Evolutionary conservation across 1,140 invertebrate genomes (phyloP).

Genomic region (Galleria mellonella): DNA sequence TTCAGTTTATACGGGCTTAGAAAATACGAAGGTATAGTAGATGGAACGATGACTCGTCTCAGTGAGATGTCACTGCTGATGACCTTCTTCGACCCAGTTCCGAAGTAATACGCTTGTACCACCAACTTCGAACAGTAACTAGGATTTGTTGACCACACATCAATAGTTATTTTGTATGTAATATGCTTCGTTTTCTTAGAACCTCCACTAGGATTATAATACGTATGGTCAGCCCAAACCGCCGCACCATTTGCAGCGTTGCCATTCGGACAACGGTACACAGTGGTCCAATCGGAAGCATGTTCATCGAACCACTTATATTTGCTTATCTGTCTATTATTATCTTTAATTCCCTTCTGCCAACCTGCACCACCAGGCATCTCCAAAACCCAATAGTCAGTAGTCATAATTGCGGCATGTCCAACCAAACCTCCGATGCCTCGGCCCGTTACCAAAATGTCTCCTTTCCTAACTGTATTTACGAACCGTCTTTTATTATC

Average conservation of each 20-base stretch:
- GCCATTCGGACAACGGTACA: conserved; percentile 31
- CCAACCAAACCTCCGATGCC: conserved; percentile 35
- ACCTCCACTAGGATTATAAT: conserved; percentile 39
- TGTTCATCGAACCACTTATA: conserved; percentile 42
- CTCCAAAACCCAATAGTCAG: conserved; percentile 42
- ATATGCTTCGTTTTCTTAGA: conserved; percentile 35
- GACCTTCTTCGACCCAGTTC: conserved; percentile 32
- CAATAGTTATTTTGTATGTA: conserved; percentile 28
- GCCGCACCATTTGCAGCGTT: conserved; percentile 27
- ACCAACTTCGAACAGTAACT: conserved; percentile 52
- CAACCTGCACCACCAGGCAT: conserved; percentile 39
- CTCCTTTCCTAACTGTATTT: conserved; percentile 43
- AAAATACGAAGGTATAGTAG: conserved; percentile 37
- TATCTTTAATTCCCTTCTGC: conserved; percentile 28
- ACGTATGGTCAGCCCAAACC: conserved; percentile 35
- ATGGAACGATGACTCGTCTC: conserved; percentile 26
- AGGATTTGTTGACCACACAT: conserved; percentile 32
- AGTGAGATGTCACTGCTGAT: conserved; percentile 24
- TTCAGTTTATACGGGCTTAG: conserved; percentile 31
- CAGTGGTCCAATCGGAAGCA: conserved; percentile 40
- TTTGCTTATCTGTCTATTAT: conserved; percentile 39
- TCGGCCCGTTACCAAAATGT: conserved; percentile 42
- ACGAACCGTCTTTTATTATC: conserved; percentile 45
- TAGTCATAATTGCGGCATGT: conserved; percentile 45
- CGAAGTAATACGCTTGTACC: conserved; percentile 44